These are phyloP conservation scores for Colletes collaris DNA, from an alignment of 2,888 invertebrate genomes.

Conservation along the genomic window DNA sequence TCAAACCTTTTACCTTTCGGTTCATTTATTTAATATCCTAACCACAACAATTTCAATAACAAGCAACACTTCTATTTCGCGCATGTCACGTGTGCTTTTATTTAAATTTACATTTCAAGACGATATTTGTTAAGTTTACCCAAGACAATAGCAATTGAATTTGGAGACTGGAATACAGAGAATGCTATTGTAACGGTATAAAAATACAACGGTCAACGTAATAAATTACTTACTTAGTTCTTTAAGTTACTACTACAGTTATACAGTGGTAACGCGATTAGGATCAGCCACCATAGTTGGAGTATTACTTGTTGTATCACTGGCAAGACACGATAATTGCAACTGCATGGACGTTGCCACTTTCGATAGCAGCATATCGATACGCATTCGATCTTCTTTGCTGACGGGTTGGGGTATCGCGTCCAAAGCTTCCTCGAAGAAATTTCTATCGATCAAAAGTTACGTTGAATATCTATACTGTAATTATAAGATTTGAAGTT, in stretches of 20 bases:
- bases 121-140: slow-evolving; percentile 1
- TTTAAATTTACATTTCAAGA: slow-evolving; percentile 24
- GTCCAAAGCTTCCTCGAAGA: slow-evolving; percentile 92
- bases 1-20: too few species aligned
- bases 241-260: slow-evolving; percentile 29
- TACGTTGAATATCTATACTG: background rate
- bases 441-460: slow-evolving; percentile 42
- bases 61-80: slow-evolving; percentile 39
- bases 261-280: slow-evolving; percentile 67
- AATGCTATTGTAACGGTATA: slow-evolving; percentile 9
- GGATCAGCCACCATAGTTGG: slow-evolving; percentile 48
- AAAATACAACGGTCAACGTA: slow-evolving; percentile 12
- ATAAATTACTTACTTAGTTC: slow-evolving; percentile 44
- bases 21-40: too few species aligned
- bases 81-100: slow-evolving; percentile 6
- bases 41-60: slow-evolving; percentile 17
- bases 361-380: slow-evolving; percentile 78
- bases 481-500: background rate
- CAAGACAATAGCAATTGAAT: slow-evolving; percentile 9
- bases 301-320: slow-evolving; percentile 50
- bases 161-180: slow-evolving; percentile 22
- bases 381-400: slow-evolving; percentile 84
- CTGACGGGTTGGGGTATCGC: slow-evolving; percentile 88
- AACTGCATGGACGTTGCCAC: slow-evolving; percentile 78
- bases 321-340: slow-evolving; percentile 78